phyloP scores from a whole-genome alignment of 2,888 invertebrate genomes.

The Schizaphis graminum region DNA sequence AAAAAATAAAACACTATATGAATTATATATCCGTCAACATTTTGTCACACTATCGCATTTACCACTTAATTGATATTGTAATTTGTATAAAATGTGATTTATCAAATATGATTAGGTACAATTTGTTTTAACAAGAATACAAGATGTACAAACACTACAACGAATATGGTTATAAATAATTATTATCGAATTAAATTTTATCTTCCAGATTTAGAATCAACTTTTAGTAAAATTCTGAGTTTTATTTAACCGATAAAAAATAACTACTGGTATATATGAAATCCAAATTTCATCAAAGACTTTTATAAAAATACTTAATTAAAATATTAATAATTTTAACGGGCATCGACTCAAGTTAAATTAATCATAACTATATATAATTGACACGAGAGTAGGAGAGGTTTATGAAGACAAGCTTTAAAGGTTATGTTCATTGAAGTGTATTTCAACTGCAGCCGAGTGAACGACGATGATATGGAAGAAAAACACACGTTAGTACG shows the following conservation, averaged over 20 bases:
- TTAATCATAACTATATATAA: slow-evolving; percentile 9
- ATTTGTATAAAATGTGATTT: background rate
- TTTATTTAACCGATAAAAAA: background rate
- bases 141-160: background rate
- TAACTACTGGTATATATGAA: background rate
- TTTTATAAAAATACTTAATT: background rate
- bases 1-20: background rate
- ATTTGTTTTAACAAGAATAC: background rate
- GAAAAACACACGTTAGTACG: slow-evolving; percentile 25
- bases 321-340: background rate
- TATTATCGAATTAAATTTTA: background rate
- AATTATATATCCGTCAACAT: background rate
- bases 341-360: background rate
- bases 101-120: background rate
- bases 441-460: background rate
- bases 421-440: slow-evolving; percentile 23
- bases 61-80: background rate
- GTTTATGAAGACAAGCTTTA: background rate
- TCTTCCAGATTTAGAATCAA: background rate
- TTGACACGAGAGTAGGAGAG: background rate
- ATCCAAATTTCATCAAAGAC: too few relatives aligned
- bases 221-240: background rate
- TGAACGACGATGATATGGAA: slow-evolving; percentile 17
- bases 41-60: background rate
- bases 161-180: background rate